phyloP scores from a whole-genome alignment of 1,140 invertebrate genomes.

The Oryzaephilus surinamensis region DNA sequence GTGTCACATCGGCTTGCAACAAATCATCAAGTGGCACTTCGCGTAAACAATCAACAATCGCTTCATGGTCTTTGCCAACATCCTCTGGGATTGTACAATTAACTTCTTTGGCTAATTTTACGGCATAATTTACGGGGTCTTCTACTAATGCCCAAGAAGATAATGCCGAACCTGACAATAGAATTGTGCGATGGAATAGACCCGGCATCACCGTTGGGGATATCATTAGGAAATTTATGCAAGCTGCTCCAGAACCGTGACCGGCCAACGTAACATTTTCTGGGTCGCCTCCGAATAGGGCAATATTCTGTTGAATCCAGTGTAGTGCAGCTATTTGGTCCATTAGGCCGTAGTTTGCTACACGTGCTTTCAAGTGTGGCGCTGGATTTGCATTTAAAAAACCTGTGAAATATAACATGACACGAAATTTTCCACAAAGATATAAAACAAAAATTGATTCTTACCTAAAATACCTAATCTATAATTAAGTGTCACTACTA shows the following conservation, averaged over 20 bases:
- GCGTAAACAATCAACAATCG: slow-evolving; percentile 70
- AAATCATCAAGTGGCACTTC: slow-evolving; percentile 67
- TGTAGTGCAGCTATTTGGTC: slow-evolving; percentile 86
- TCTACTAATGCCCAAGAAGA: slow-evolving; percentile 86
- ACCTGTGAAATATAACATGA: slow-evolving; percentile 42
- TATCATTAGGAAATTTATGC: slow-evolving; percentile 90
- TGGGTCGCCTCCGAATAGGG: slow-evolving; percentile 80
- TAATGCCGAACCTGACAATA: slow-evolving; percentile 86
- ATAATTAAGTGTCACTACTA: slow-evolving; percentile 95
- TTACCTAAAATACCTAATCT: slow-evolving; percentile 87
- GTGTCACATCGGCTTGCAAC: slow-evolving; percentile 63
- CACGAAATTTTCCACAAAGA: neutral
- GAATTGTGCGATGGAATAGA: slow-evolving; percentile 80
- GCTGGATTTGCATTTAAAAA: slow-evolving; percentile 79
- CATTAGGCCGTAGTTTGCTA: slow-evolving; percentile 88
- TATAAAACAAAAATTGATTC: slow-evolving; percentile 15
- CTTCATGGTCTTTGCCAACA: slow-evolving; percentile 63
- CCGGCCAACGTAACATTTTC: slow-evolving; percentile 83
- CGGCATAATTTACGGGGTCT: slow-evolving; percentile 76
- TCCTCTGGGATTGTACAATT: slow-evolving; percentile 79
- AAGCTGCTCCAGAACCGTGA: slow-evolving; percentile 88
- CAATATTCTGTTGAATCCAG: slow-evolving; percentile 88
- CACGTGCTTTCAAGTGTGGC: slow-evolving; percentile 63
- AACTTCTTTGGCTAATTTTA: slow-evolving; percentile 69
- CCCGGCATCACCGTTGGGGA: slow-evolving; percentile 84